These are phyloP conservation scores for Drosophila prostipennis DNA, from an alignment of 2,888 invertebrate genomes.

Conservation along the genomic window DNA sequence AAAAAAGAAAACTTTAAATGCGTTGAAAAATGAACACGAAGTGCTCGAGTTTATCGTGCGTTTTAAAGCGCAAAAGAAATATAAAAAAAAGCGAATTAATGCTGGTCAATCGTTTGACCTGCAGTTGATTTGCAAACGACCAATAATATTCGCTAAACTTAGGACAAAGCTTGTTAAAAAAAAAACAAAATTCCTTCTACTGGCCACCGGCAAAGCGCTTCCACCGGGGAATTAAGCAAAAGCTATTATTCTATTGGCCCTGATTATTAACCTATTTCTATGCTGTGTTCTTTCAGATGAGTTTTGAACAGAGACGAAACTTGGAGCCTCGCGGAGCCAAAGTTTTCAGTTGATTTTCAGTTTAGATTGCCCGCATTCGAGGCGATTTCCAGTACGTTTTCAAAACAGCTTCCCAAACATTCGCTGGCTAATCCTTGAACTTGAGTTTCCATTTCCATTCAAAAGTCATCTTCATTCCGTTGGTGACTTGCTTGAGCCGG, in stretches of 20 bases:
- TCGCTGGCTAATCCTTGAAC: conserved; percentile 14
- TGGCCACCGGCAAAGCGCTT: conserved; percentile 13
- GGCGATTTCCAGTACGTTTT: conserved; percentile 42
- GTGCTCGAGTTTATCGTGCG: background rate
- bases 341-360: conserved; percentile 44
- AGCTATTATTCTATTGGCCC: conserved; percentile 2
- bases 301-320: conserved; percentile 32
- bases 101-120: conserved; percentile 23
- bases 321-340: conserved; percentile 45
- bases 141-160: conserved; percentile 6
- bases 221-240: background rate
- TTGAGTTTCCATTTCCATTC: background rate
- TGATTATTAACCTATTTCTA: conserved; percentile 57
- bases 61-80: conserved; percentile 11
- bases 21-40: background rate
- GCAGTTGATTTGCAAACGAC: conserved; percentile 22
- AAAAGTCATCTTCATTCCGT: background rate
- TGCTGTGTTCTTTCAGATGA: conserved; percentile 61
- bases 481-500: conserved; percentile 7
- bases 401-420: background rate
- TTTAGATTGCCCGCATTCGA: background rate
- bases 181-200: background rate
- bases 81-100: conserved; percentile 43
- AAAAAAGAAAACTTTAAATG: background rate
- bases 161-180: conserved; percentile 6